Evolutionary conservation across 2,797 vertebrate genomes (phyloP), one percentile per base, ranked within the genome.

Genomic region (Lateolabrax maculatus): DNA sequence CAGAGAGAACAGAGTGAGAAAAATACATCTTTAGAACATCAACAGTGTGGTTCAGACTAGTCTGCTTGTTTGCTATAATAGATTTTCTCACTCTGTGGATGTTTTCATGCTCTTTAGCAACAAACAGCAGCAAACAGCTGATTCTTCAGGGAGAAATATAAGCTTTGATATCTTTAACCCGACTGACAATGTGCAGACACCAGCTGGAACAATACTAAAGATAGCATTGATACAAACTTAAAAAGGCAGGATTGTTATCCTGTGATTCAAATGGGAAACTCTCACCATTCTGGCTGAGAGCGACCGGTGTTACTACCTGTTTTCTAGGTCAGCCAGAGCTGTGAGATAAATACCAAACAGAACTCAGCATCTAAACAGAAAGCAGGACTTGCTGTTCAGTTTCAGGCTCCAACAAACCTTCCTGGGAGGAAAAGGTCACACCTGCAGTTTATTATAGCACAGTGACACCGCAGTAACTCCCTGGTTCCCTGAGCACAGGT

Each of bases 361-460:
- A 57, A 43, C 36, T 64, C 43, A 79, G 64, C 16, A 16, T 49
- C 61, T 52, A 31, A 21, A 68, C 34, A 66, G 43, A 60, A 37
- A 81, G 63, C 49, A 27, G 51, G 31, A 25, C 31, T 25, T 52
- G 23, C n/a, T 31, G 52, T 41, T 80, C 60, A 65, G 48, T 68
- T 48, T 75, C 23, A 58, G 57, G 29, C 66, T 70, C 43, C 16
- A 11, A 52, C 41, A 69, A 51, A 71, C 71, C 60, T 64, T 60
- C 58, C 55, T 43, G 39, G 39, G 74, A 68, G 69, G n/a, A 69
- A 44, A 34, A 29, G 79, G 75, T 71, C 67, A 60, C 63, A 80
- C 46, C 61, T 75, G 64, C 25, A 46, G 63, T 72, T 81, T 79
- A 76, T 81, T 71, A 68, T 72, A 85, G 75, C 61, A 12, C 0